Evolutionary conservation across 2,888 invertebrate species (phyloP).

Genomic region (Tetheella fluctuosa): DNA sequence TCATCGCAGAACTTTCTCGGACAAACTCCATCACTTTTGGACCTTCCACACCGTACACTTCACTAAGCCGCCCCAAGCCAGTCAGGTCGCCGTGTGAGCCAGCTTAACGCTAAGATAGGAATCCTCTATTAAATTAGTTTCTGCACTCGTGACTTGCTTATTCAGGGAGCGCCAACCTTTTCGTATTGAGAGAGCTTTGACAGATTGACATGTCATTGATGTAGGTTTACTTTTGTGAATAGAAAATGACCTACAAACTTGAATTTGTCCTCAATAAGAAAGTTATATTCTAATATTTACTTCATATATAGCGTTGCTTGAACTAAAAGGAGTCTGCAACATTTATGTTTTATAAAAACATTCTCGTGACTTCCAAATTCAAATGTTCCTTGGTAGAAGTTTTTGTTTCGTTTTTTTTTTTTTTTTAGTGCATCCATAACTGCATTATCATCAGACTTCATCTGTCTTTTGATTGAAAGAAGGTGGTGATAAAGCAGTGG

Average conservation of each 20-base stretch:
- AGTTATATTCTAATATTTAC: too few species aligned
- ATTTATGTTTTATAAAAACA: too few species aligned
- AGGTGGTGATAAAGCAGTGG: too few species aligned
- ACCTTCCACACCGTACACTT: background rate
- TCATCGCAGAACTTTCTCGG: background rate
- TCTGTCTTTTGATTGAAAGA: too few species aligned
- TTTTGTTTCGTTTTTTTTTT: too few species aligned
- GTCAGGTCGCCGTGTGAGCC: conserved; percentile 8
- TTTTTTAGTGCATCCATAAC: too few species aligned
- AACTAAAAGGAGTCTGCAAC: too few species aligned
- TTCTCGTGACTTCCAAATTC: too few species aligned
- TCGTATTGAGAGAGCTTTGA: background rate
- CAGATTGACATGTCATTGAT: background rate
- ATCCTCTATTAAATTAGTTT: conserved; percentile 17
- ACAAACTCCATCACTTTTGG: background rate
- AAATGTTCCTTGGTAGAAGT: too few species aligned
- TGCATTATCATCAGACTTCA: too few species aligned
- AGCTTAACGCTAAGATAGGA: conserved; percentile 1
- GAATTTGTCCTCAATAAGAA: too few species aligned
- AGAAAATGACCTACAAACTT: background rate
- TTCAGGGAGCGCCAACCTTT: background rate
- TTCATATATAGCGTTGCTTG: too few species aligned
- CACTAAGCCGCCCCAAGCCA: conserved; percentile 2
- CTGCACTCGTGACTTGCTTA: background rate
- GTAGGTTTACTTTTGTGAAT: background rate